Conservation (phyloP, 1,140 invertebrate species). For the Dolichoris vasculosae region DNA sequence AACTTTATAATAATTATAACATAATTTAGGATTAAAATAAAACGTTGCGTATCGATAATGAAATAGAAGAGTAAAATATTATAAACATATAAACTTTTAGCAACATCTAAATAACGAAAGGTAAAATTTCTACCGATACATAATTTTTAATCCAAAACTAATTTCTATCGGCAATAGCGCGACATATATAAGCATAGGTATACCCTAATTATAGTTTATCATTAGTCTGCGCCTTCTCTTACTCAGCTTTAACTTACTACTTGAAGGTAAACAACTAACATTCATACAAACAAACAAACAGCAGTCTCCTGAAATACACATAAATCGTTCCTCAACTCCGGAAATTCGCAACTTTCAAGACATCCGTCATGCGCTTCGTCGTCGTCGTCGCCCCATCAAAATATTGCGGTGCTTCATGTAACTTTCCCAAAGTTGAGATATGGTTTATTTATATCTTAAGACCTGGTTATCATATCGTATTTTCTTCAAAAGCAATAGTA, state of each 20-base stretch:
- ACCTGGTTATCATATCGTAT: background rate
- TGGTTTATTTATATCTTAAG: constrained; percentile 24
- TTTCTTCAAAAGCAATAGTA: background rate
- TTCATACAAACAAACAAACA: constrained; percentile 25
- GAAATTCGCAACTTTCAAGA: constrained; percentile 49
- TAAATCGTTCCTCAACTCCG: constrained; percentile 42
- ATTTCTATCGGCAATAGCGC: background rate
- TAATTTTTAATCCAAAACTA: background rate
- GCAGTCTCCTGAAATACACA: constrained; percentile 22
- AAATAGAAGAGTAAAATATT: too few species aligned
- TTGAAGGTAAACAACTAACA: constrained; percentile 32
- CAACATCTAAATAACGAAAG: too few species aligned
- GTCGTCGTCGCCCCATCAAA: background rate
- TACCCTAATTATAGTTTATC: constrained; percentile 39
- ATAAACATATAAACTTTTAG: too few species aligned
- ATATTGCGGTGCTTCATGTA: constrained; percentile 10
- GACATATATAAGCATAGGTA: constrained; percentile 9
- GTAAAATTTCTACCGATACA: background rate
- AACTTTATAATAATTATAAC: too few species aligned
- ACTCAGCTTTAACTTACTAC: background rate
- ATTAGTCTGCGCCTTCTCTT: background rate
- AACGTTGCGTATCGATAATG: too few species aligned
- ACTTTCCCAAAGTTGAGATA: constrained; percentile 17
- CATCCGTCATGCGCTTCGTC: constrained; percentile 40
- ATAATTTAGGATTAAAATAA: too few species aligned